Percentiles rank a stretch among this genome's conserved stretches.
These are phyloP conservation scores for Equus quagga DNA, from an alignment of 2,113 vertebrate species.

Conservation along the genomic window DNA sequence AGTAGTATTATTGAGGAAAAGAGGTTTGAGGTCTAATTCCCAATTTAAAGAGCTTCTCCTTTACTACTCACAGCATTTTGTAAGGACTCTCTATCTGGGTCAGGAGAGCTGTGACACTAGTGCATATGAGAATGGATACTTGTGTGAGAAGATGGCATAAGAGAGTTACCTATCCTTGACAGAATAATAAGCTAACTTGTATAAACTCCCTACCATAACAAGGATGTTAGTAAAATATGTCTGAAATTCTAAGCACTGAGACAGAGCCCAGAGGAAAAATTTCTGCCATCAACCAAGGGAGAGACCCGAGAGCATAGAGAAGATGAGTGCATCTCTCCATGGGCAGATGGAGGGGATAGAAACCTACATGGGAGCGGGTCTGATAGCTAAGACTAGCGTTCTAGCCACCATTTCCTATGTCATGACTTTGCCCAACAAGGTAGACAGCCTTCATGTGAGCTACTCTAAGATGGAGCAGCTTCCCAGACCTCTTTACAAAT, in stretches of 20 bases:
- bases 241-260: neutral
- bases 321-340: neutral
- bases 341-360: neutral
- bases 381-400: neutral
- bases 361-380: fast-evolving
- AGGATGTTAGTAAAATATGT: neutral
- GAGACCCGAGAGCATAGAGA: neutral
- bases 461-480: neutral
- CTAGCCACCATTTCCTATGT: neutral
- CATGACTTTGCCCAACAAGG: neutral
- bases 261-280: neutral
- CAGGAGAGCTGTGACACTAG: neutral
- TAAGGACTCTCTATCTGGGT: neutral
- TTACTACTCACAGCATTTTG: neutral
- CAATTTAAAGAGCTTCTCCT: neutral
- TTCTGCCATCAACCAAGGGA: neutral
- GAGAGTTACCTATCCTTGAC: neutral
- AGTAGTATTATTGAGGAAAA: neutral
- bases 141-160: neutral
- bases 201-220: neutral
- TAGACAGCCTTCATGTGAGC: neutral
- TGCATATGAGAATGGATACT: neutral
- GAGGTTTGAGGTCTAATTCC: neutral
- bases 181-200: neutral
- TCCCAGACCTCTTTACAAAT: neutral